Evolutionary conservation across 2,113 vertebrate species (phyloP).

Genomic region (Mus spicilegus): DNA sequence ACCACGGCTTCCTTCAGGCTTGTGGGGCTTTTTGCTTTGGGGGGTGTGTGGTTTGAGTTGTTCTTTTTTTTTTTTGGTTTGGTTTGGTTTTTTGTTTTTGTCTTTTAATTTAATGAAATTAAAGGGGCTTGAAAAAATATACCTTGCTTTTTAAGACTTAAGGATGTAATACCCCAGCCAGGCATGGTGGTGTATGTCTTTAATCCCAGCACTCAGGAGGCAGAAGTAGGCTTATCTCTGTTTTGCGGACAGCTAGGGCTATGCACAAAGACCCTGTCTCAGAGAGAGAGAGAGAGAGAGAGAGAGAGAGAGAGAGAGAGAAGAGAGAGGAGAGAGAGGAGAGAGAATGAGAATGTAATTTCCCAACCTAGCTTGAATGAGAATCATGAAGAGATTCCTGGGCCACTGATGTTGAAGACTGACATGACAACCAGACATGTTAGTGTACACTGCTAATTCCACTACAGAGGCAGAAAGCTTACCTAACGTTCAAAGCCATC

Average conservation of each 20-base stretch:
- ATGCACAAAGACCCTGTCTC: not conserved
- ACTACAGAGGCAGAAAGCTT: not conserved
- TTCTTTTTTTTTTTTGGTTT: not conserved
- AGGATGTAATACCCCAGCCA: not conserved
- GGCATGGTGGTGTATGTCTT: not conserved
- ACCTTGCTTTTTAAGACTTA: slow-evolving; percentile 36
- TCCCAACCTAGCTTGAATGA: not conserved
- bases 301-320: too few relatives aligned
- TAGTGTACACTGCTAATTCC: not conserved
- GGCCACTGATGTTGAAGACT: not conserved
- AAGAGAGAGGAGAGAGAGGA: not conserved
- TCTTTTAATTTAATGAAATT: slow-evolving; percentile 21
- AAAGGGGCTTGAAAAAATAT: not conserved
- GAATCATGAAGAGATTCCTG: not conserved
- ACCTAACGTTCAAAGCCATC: not conserved
- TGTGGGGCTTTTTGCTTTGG: too few relatives aligned
- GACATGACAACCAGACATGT: not conserved
- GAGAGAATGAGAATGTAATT: not conserved
- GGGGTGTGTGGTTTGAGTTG: too few relatives aligned
- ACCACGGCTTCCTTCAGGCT: not conserved
- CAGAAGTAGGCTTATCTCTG: not conserved
- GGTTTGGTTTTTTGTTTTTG: not conserved
- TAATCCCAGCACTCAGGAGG: not conserved
- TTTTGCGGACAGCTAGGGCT: not conserved
- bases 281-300: not conserved